phyloP scores from a whole-genome alignment of 2,797 vertebrate species.

The Amblyraja radiata region DNA sequence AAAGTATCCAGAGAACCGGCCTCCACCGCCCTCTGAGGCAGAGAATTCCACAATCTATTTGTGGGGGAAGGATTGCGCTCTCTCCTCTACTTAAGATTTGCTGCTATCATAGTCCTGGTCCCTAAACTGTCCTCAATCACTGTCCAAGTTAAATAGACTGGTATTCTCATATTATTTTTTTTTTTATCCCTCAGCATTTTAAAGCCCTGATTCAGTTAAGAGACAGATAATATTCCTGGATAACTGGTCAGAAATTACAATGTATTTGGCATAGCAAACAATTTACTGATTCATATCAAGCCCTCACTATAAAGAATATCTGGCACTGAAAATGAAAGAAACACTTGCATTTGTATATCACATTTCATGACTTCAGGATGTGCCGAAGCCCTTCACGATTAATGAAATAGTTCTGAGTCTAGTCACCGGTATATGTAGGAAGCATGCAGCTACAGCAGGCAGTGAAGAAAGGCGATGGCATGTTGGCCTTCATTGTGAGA shows the following conservation, averaged over 20 bases:
- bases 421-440: neutral
- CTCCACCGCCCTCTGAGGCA: no score
- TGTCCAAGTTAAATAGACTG: neutral
- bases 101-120: neutral
- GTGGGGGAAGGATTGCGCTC: neutral
- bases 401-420: neutral
- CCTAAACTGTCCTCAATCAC: neutral
- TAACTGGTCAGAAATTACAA: constrained; percentile 24
- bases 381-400: neutral
- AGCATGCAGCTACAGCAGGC: no score
- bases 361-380: neutral
- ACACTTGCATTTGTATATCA: neutral
- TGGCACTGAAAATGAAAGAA: neutral
- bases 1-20: no score
- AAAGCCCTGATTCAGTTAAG: neutral
- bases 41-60: neutral
- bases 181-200: neutral
- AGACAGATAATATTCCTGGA: neutral
- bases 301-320: neutral
- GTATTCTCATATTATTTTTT: neutral
- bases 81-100: neutral
- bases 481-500: no score
- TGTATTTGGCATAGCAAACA: neutral
- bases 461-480: no score
- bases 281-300: neutral